These are phyloP conservation scores for Chelonus insularis DNA, from an alignment of 1,140 invertebrate genomes.

Conservation along the genomic window DNA sequence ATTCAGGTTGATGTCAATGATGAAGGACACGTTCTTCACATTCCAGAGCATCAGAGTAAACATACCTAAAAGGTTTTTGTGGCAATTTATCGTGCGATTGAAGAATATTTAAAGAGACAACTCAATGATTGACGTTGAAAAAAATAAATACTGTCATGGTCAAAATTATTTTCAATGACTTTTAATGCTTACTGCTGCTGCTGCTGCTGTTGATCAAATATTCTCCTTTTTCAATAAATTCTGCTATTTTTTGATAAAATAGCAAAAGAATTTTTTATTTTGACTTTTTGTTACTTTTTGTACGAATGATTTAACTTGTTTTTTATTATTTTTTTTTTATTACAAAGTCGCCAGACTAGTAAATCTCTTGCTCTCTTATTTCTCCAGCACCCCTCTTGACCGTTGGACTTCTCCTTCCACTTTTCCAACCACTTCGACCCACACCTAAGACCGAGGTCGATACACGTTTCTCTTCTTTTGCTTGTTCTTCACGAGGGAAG, in stretches of 20 bases:
- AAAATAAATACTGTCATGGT: too few relatives aligned
- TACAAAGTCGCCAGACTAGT: neutral
- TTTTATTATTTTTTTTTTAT: neutral
- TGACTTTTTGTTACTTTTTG: neutral
- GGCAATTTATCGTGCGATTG: too few relatives aligned
- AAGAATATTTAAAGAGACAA: too few relatives aligned
- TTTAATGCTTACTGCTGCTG: too few relatives aligned
- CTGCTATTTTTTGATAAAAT: too few relatives aligned
- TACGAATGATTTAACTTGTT: neutral
- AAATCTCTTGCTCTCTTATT: constrained; percentile 9
- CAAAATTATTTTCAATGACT: too few relatives aligned
- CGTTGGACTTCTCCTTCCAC: constrained; percentile 15
- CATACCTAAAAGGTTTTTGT: neutral
- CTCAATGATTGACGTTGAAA: too few relatives aligned
- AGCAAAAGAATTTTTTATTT: too few relatives aligned
- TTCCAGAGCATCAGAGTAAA: neutral
- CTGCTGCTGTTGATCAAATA: too few relatives aligned
- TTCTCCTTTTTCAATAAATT: too few relatives aligned
- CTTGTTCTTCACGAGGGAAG: constrained; percentile 28
- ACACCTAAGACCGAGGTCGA: constrained; percentile 44
- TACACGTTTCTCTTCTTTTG: constrained; percentile 45
- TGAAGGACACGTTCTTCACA: constrained; percentile 1
- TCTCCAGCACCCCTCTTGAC: constrained; percentile 28
- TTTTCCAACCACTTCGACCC: constrained; percentile 27
- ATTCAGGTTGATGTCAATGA: constrained; percentile 1